Evolutionary conservation across 2,888 invertebrate genomes (phyloP).

Genomic region (Chaetogeoica ovagalla): DNA sequence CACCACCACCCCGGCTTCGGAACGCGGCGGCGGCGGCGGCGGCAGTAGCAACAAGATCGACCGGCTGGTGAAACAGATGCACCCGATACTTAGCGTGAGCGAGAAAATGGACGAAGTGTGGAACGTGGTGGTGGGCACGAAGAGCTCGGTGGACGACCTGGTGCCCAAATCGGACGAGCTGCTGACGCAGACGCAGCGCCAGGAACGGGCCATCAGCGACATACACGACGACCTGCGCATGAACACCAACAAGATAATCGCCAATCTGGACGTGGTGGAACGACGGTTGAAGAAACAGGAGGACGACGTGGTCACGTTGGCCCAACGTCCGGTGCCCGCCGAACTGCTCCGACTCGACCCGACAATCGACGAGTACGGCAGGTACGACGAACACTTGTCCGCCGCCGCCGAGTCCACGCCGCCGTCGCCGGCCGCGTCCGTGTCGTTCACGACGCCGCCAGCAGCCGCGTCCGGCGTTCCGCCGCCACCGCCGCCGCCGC

Average conservation of each 20-base stretch:
- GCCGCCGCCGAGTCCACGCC: conserved; percentile 56
- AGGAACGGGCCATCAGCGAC: conserved; percentile 83
- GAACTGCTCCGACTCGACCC: conserved; percentile 73
- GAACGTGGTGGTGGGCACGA: conserved; percentile 86
- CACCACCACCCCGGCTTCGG: conserved; percentile 60
- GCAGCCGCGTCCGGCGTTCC: conserved; percentile 58
- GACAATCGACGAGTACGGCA: conserved; percentile 66
- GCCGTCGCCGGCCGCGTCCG: conserved; percentile 59
- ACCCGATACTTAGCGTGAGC: conserved; percentile 81
- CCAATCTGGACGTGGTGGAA: conserved; percentile 84
- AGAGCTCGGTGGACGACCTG: conserved; percentile 82
- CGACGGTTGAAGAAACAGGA: conserved; percentile 82
- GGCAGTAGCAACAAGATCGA: conserved; percentile 76
- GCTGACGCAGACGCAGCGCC: conserved; percentile 81
- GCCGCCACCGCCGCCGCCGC: conserved; percentile 6
- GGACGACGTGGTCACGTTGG: conserved; percentile 77
- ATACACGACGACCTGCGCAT: conserved; percentile 79
- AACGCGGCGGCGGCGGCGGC: conserved; percentile 62
- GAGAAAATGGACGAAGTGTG: conserved; percentile 89
- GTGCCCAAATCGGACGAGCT: conserved; percentile 85
- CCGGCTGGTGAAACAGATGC: conserved; percentile 77
- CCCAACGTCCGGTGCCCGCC: conserved; percentile 75
- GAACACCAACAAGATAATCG: conserved; percentile 84
- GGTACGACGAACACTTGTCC: conserved; percentile 55
- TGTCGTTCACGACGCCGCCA: conserved; percentile 57